A percentile compares a stretch with the other conserved stretches of the same genome.
Evolutionary conservation across 1,140 invertebrate species (phyloP).

Genomic region (Zaprionus inermis): DNA sequence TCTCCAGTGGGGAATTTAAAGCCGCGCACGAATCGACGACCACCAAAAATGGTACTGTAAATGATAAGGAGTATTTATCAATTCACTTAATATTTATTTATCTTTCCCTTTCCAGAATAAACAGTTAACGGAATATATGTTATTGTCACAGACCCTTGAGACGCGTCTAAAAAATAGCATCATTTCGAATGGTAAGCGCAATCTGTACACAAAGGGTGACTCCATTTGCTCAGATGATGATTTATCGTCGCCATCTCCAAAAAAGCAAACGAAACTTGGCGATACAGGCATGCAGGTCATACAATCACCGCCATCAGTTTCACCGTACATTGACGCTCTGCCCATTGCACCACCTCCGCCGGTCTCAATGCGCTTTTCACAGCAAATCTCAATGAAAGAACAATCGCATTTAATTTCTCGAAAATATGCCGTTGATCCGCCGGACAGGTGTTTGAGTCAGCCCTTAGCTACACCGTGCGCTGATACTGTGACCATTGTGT

Average conservation of each 20-base stretch:
- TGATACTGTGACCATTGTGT: slow-evolving; percentile 41
- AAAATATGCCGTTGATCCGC: background rate
- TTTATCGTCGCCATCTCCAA: background rate
- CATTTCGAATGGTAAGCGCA: slow-evolving; percentile 32
- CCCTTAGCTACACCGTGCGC: background rate
- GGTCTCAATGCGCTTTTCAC: background rate
- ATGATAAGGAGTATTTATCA: background rate
- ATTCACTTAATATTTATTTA: background rate
- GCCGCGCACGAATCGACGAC: background rate
- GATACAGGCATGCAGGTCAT: background rate
- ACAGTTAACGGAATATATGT: slow-evolving; percentile 52
- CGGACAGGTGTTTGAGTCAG: background rate
- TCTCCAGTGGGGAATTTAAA: background rate
- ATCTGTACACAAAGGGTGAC: slow-evolving; percentile 64
- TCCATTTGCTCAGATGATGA: slow-evolving; percentile 43
- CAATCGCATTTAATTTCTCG: background rate
- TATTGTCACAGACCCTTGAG: slow-evolving; percentile 31
- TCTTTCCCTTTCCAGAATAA: slow-evolving; percentile 32
- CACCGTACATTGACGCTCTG: background rate
- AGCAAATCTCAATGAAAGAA: background rate
- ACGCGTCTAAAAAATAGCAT: slow-evolving; percentile 6
- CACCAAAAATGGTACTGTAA: slow-evolving; percentile 24
- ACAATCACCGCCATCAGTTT: background rate
- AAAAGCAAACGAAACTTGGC: slow-evolving; percentile 11
- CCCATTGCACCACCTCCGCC: slow-evolving; percentile 25